Evolutionary conservation across 2,888 invertebrate genomes (phyloP).

Genomic region (Agrypnus murinus): DNA sequence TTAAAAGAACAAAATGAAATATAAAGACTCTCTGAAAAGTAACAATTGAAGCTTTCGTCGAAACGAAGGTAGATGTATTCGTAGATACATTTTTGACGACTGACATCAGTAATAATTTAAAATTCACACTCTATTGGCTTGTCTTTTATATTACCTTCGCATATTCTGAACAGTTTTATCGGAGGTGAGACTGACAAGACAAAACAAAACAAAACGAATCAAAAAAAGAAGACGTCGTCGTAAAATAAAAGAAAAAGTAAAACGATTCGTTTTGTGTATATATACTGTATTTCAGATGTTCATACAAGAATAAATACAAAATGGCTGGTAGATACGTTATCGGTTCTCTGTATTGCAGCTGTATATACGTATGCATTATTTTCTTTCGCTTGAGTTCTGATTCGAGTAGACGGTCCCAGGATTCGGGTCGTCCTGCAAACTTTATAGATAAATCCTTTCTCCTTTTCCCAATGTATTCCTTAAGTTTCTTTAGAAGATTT

Average conservation of each 20-base stretch:
- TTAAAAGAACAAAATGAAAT: no score
- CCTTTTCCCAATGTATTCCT: slow-evolving; percentile 39
- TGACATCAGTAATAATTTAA: slow-evolving; percentile 29
- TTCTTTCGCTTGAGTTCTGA: slow-evolving; percentile 49
- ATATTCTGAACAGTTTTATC: slow-evolving; percentile 4
- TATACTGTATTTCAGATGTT: slow-evolving; percentile 43
- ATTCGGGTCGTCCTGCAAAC: slow-evolving; percentile 49
- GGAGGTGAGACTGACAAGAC: slow-evolving; percentile 22
- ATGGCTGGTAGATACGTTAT: slow-evolving; percentile 44
- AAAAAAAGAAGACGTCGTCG: slow-evolving; percentile 1
- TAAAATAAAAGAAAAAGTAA: slow-evolving; percentile 10
- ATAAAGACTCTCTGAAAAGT: no score
- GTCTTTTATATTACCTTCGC: slow-evolving; percentile 8
- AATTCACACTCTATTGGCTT: slow-evolving; percentile 26
- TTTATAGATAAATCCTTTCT: slow-evolving; percentile 51
- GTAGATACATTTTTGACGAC: slow-evolving; percentile 1
- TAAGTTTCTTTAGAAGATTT: slow-evolving; percentile 43
- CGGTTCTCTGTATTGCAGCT: slow-evolving; percentile 45
- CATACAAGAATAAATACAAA: slow-evolving; percentile 48
- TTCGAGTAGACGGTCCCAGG: slow-evolving; percentile 49
- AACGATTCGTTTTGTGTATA: slow-evolving; percentile 10
- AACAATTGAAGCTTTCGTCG: no score
- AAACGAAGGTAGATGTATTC: background rate
- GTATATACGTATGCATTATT: slow-evolving; percentile 49
- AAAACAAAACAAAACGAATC: background rate